A percentile compares a stretch with the other conserved stretches of the same genome.
phyloP scores from a whole-genome alignment of 2,797 vertebrate species.

The Erethizon dorsatum region DNA sequence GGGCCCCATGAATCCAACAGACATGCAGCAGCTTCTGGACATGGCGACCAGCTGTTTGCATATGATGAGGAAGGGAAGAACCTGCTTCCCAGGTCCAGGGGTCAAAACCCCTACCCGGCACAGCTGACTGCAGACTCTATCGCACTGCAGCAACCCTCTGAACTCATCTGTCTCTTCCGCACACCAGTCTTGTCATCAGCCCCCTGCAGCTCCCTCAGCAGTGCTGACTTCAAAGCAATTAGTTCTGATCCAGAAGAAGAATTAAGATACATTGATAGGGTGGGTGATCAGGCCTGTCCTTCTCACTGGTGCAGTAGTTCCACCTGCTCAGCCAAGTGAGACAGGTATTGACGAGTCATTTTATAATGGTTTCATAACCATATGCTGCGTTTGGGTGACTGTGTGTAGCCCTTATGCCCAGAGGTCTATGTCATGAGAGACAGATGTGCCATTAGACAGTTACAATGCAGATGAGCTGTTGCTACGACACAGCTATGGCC shows the following conservation, averaged over 20 bases:
- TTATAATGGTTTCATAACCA: not conserved
- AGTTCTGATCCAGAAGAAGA: not conserved
- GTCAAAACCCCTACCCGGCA: not conserved
- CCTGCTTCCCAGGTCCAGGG: not conserved
- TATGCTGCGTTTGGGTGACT: not conserved
- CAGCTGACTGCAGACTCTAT: not conserved
- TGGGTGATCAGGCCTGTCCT: not conserved
- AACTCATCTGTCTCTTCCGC: not conserved
- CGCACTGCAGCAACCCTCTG: no score
- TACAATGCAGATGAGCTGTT: no score
- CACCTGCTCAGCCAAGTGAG: not conserved
- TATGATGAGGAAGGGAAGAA: not conserved
- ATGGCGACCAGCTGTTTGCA: not conserved
- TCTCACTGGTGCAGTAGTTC: not conserved
- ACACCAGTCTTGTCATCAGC: not conserved
- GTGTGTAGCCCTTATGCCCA: not conserved
- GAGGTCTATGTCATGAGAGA: not conserved
- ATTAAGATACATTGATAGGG: not conserved
- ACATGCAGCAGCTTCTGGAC: rapidly evolving
- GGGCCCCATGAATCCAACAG: not conserved
- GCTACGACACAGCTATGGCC: not conserved
- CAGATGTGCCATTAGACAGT: not conserved
- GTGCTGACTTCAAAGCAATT: not conserved
- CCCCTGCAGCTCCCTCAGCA: no score
- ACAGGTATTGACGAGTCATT: not conserved